These are phyloP conservation scores for Staurois parvus DNA, from an alignment of 2,797 vertebrate species.

Conservation along the genomic window DNA sequence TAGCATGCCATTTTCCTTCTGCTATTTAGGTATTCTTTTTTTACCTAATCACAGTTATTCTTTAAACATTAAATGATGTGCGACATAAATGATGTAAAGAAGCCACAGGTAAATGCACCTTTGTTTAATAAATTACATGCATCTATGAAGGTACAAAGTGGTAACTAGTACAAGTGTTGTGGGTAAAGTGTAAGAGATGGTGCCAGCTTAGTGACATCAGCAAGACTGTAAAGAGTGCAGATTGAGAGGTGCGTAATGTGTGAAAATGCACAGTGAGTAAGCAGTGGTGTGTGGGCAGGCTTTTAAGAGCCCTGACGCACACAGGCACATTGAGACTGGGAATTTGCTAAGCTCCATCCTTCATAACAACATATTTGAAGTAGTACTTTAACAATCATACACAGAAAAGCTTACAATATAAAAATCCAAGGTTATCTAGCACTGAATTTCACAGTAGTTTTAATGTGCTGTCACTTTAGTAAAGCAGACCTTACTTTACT, in stretches of 20 bases:
- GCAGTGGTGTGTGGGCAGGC: slow-evolving; percentile 27
- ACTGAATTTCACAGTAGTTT: not conserved
- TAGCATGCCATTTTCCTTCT: too few species aligned
- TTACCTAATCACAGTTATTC: too few species aligned
- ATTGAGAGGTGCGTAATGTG: slow-evolving; percentile 2
- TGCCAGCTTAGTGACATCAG: not conserved
- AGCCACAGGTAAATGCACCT: not conserved
- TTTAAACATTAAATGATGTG: too few species aligned
- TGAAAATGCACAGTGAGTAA: slow-evolving; percentile 10
- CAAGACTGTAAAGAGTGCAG: not conserved
- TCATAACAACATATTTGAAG: not conserved
- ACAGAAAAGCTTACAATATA: not conserved
- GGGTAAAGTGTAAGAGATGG: not conserved
- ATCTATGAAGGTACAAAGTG: too few species aligned
- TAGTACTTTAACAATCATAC: not conserved
- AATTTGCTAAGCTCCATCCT: slow-evolving; percentile 16
- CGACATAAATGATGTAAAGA: too few species aligned
- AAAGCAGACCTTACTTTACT: too few species aligned
- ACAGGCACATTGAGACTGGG: slow-evolving; percentile 11
- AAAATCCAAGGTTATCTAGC: not conserved
- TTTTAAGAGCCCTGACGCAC: slow-evolving; percentile 21
- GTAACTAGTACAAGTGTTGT: not conserved
- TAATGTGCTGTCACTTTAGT: too few species aligned
- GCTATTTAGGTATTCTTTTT: too few species aligned
- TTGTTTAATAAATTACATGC: too few species aligned